These are phyloP conservation scores for Cybosia mesomella DNA, from an alignment of 2,888 invertebrate genomes.

Conservation along the genomic window DNA sequence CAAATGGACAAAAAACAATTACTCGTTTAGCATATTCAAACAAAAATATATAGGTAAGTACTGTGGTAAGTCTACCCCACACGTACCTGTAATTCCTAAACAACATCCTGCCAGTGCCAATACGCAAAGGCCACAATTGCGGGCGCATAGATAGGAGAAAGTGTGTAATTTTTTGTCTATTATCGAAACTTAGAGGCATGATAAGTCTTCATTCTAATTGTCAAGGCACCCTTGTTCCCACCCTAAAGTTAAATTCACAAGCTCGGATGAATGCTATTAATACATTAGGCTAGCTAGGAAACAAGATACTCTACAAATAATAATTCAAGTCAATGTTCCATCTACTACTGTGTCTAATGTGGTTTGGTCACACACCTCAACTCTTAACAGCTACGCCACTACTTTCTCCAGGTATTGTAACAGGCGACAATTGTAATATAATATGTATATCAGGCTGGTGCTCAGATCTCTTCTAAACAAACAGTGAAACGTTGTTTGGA, in stretches of 20 bases:
- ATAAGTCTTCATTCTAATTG: too few species aligned
- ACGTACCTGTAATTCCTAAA: background rate
- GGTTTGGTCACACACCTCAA: background rate
- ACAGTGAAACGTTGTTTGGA: conserved; percentile 5
- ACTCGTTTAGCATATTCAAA: too few species aligned
- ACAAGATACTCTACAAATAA: background rate
- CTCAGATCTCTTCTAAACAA: background rate
- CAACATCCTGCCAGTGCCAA: background rate
- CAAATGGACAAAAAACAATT: too few species aligned
- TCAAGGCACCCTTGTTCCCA: too few species aligned
- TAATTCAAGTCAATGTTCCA: conserved; percentile 1
- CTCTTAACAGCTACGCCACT: background rate
- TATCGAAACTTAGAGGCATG: background rate
- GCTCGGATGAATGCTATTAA: too few species aligned
- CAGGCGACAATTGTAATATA: conserved; percentile 8
- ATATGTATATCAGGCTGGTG: background rate
- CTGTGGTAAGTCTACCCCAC: too few species aligned
- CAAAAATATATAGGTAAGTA: too few species aligned
- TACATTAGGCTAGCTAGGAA: background rate
- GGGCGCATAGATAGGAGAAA: background rate
- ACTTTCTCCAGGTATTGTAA: conserved; percentile 16
- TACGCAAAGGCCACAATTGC: background rate
- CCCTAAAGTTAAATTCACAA: too few species aligned
- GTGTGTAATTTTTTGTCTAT: background rate
- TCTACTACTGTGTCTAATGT: conserved; percentile 2